Base-by-base conservation (phyloP, 2,888 invertebrate genomes). In the Bombylius discolor region DNA sequence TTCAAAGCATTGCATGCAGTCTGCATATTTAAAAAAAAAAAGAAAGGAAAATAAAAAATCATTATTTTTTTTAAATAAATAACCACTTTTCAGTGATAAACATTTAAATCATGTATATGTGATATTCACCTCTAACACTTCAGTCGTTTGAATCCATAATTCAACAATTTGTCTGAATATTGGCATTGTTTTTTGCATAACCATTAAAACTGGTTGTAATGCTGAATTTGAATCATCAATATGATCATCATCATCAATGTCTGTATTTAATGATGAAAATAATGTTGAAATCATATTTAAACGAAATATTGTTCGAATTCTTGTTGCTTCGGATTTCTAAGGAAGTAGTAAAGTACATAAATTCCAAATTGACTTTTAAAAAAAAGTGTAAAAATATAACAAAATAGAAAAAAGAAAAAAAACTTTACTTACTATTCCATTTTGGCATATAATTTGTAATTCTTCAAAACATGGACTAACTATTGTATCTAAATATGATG, bases 1-100 rank as follows among this genome's bases (percentile, higher is more conserved):
- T 88, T 89, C 57, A 91, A 72, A 52, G 89, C 77, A 58, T 79
- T 78, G 72, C 88, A 87, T 61, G 89, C 76, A 12, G 85, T 81
- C 87, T 89, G 74, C 52, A 72, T 23, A 23, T 23, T 23, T 23
- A 23, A 23, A 23, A 23, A 23, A 23, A 53, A 58, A 59, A 53
- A 13, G 13, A 49, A 49, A n/a, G n/a, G n/a, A n/a, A n/a, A n/a
- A n/a, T n/a, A n/a, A n/a, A n/a, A n/a, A n/a, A n/a, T n/a, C n/a
- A n/a, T n/a, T n/a, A n/a, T n/a, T n/a, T n/a, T n/a, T 23, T 23
- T 23, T 23, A 23, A 23, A 23, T 2, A 23, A 23, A 23, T 23
- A 23, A 23, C 3, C 23, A 23, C 3, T 23, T 23, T 3, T 23
- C 23, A 23, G 23, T 23, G 23, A 23, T 23, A 23, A 23, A 23